Evolutionary conservation across 2,113 vertebrate genomes (phyloP), one percentile per base, ranked within the genome.

Genomic region (Ginglymostoma cirratum): DNA sequence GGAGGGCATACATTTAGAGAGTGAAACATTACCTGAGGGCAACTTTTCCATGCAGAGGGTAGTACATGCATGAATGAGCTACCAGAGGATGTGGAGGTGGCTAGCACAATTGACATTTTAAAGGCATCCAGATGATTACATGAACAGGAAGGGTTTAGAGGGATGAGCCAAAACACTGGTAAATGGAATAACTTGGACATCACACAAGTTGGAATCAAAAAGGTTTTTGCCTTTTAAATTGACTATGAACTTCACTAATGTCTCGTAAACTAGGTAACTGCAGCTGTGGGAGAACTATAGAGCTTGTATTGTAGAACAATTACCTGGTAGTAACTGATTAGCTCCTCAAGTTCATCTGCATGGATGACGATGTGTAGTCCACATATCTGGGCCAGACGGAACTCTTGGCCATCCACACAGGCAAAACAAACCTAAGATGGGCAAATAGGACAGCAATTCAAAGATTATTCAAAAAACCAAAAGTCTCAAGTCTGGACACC

Each of bases 341-440:
- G 97, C 92, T 99, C 98, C 96, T 99, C 98, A 70, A 99, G 98
- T 96, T 99, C 99, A 83, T 99, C 98, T 0, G 98, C 99, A 0
- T 99, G 99, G 96, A 99, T 98, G 96, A 99, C 98, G 2, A 99
- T 98, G 97, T 99, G 98, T 66, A 99, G 98, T 65, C 99, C 98
- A 70, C 99, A 99, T 89, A 99, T 98, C 96, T 99, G 98, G 0
- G 98, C 98, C 96, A 99, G 96, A 23, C 97, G 97, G 96, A 99
- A 99, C 96, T 99, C 98, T 96, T 98, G 98, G 2, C 98, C 98
- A 10, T 99, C 98, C 96, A 99, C 98, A 23, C 98, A 99, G 0
- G 98, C 98, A 0, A 99, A 99, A 96, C 99, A 99, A 69, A 99
- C 98, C 99, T 99, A 96, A 30, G 30, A 5, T 67, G 48, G 45